Base-by-base conservation (phyloP, 2,797 vertebrate genomes). In the Tamandua tetradactyla region DNA sequence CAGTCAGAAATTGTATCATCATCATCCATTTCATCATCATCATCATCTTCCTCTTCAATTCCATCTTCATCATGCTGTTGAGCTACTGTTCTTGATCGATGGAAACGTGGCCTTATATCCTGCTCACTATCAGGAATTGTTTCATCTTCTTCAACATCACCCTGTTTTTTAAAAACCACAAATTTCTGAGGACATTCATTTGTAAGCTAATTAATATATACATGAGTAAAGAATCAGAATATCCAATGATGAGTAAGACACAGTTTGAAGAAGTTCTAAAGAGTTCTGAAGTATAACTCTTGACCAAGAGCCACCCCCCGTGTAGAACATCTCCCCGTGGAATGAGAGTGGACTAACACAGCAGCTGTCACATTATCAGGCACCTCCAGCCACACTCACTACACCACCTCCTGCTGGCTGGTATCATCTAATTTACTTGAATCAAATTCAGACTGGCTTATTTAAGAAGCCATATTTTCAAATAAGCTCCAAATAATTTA, bases 1-100 rank as follows among this genome's bases (percentile, higher is more conserved):
- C 99, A 99, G 97, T 99, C 99, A 87, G 99, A 99, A 98, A 99
- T 99, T 8, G 99, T 99, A 81, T 99, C 99, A 40, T 99, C 99
- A 61, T 99, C 99, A 97, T 99, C 99, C 59, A 99, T 99, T 47
- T 99, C 98, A 27, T 99, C 99, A 0, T 99, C 99, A 0, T 99
- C 99, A 0, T 99, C 99, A 0, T 99, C 99, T 2, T 99, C 99
- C 85, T 99, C 99, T 80, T 99, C 99, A 97, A 99, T 99, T 11
- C 99, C 99, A 71, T 99, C 98, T 95, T 98, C 99, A 89, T 99
- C 99, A 25, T 99, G 99, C 94, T 99, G 99, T 97, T 99, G 99
- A 93, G 99, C 99, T 20, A 99, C 99, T 0, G 99, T 99, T 91
- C 99, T 99, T 0, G 99, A 99, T 93, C 99, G 99, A 98, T 99